These are phyloP conservation scores for Haliaeetus leucogaster DNA, from an alignment of 2,113 vertebrate species.

Conservation along the genomic window DNA sequence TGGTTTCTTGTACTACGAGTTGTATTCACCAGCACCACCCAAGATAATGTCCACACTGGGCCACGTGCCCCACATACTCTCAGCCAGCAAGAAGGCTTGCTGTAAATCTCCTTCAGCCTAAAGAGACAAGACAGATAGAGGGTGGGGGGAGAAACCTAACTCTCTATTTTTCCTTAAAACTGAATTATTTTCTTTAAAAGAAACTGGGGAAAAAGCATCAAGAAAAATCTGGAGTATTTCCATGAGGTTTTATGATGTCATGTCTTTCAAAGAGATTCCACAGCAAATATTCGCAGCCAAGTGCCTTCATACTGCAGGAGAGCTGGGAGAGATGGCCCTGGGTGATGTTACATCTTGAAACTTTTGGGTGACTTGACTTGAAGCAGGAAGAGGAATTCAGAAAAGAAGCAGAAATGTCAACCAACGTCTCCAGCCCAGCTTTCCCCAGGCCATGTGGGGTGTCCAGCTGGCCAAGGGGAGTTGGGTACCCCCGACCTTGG, in stretches of 20 bases:
- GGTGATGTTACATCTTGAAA: background rate
- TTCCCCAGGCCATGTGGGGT: background rate
- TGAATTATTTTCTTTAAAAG: background rate
- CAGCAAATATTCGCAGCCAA: background rate
- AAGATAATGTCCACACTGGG: background rate
- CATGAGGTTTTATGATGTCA: background rate
- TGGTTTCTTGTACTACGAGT: fast-evolving
- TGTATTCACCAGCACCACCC: background rate
- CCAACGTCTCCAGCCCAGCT: background rate
- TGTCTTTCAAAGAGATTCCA: background rate
- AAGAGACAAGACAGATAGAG: background rate
- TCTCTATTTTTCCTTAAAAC: background rate
- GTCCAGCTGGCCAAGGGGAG: background rate
- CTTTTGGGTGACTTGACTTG: background rate
- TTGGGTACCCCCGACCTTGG: background rate
- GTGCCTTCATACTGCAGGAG: background rate
- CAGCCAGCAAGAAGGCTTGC: background rate
- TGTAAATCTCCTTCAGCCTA: background rate
- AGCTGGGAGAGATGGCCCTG: background rate
- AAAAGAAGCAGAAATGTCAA: background rate
- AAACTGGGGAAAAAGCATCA: background rate
- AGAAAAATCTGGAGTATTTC: background rate
- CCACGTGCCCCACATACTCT: background rate
- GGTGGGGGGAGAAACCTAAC: background rate
- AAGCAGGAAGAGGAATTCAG: background rate